phyloP scores from a whole-genome alignment of 1,140 invertebrate species.

The Magallana gigas region DNA sequence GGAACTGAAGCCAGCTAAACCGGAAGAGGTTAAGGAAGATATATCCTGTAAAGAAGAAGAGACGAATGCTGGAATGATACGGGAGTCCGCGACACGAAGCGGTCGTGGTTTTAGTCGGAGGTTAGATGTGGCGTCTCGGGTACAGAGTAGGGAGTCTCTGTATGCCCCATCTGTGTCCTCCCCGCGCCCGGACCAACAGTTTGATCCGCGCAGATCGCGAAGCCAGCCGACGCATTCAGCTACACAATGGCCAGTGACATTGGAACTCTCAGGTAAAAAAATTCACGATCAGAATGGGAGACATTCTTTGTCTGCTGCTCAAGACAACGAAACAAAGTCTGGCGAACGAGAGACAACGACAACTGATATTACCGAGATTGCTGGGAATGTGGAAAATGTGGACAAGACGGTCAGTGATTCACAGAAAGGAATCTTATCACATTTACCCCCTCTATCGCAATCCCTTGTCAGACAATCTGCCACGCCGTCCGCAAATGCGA shows the following conservation, averaged over 20 bases:
- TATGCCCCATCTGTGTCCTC: not conserved
- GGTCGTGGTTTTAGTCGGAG: not conserved
- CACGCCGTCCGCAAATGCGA: not conserved
- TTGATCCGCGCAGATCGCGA: not conserved
- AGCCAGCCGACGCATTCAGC: not conserved
- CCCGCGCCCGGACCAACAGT: not conserved
- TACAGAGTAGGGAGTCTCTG: not conserved
- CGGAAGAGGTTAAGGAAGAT: not conserved
- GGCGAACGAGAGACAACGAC: not conserved
- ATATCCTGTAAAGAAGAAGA: not conserved
- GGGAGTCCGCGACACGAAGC: not conserved
- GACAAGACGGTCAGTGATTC: not conserved
- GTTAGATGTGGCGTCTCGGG: conserved; percentile 1
- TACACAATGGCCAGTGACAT: conserved; percentile 40
- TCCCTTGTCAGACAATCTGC: not conserved
- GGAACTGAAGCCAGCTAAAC: conserved; percentile 4
- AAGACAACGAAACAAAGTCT: conserved; percentile 15
- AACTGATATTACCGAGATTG: not conserved
- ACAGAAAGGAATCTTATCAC: not conserved
- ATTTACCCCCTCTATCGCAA: conserved; percentile 49
- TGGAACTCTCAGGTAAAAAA: conserved; percentile 49
- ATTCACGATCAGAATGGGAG: conserved; percentile 26
- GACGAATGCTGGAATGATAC: not conserved
- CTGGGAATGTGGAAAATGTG: not conserved
- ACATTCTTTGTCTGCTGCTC: not conserved